A percentile compares a stretch with the other conserved stretches of the same genome.
Conservation (phyloP, 2,888 invertebrate genomes). For the Onchidella celtica region DNA sequence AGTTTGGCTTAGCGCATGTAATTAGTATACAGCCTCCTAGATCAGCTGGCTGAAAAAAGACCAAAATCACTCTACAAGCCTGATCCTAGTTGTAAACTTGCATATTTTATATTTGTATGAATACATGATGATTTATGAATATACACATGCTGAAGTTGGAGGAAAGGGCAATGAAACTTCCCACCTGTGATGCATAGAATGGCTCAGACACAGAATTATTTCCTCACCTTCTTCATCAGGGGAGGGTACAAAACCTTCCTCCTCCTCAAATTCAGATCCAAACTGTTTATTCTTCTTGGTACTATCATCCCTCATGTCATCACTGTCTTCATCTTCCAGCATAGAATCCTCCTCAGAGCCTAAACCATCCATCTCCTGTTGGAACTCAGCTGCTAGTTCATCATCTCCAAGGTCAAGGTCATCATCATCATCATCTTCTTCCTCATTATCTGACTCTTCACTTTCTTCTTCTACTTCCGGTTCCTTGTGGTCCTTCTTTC, state of each 20-base stretch:
- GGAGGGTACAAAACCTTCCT: constrained; percentile 72
- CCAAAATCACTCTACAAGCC: too few species aligned
- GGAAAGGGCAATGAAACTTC: too few species aligned
- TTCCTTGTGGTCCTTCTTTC: constrained; percentile 55
- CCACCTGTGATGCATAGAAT: too few species aligned
- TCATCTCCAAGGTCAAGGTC: constrained; percentile 69
- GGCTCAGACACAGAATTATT: too few species aligned
- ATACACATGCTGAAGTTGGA: too few species aligned
- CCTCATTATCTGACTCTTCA: constrained; percentile 68
- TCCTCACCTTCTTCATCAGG: constrained; percentile 58
- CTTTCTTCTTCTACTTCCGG: constrained; percentile 73
- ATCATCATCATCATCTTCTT: constrained; percentile 74
- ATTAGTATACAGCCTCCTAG: too few species aligned
- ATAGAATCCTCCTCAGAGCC: constrained; percentile 65
- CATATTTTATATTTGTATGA: too few species aligned
- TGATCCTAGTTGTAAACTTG: too few species aligned
- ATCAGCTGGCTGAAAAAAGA: too few species aligned
- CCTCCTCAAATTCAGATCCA: constrained; percentile 51
- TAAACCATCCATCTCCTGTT: constrained; percentile 64
- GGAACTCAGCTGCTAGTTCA: constrained; percentile 72
- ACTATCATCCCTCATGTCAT: constrained; percentile 57
- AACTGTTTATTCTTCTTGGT: background rate
- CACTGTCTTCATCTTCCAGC: constrained; percentile 71
- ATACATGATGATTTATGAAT: too few species aligned
- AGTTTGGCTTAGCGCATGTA: too few species aligned